Base-by-base conservation (phyloP, 1,140 invertebrate genomes). In the Ectropis grisescens region DNA sequence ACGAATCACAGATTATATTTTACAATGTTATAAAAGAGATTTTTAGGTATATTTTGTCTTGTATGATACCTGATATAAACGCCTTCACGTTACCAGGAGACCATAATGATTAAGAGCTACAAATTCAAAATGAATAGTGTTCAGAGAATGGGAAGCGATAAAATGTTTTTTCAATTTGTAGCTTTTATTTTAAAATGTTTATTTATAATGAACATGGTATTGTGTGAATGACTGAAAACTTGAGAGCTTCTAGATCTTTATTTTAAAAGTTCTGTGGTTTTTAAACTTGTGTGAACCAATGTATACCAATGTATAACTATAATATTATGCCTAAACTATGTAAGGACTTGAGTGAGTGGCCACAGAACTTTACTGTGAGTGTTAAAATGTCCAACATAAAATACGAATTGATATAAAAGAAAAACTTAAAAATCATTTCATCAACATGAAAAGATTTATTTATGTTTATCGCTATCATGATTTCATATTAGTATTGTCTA, bases 1-100 rank as follows among this genome's bases (percentile, higher is more conserved):
- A 81, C 76, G 76, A n/a, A 80, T 36, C 70, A 59, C 54, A 66
- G 74, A 76, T 70, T n/a, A 74, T 81, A 81, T 81, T 81, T 76
- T 81, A 81, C 71, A 70, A 64, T 81, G 72, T 81, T 81, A n/a
- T n/a, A n/a, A 49, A 56, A 72, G 58, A 76, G 67, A 76, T 74
- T 78, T 74, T 72, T 69, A 78, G 61, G 53, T 78, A 53, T 78
- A 76, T 76, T 66, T 75, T 74, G 59, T 70, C 64, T 66, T 40
- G 44, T 32, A 34, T 45, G 50, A 69, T 65, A 69, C 60, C 64
- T 66, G 59, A 70, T 67, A 50, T 57, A n/a, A n/a, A n/a, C 61
- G 71, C 68, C 71, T 75, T 75, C 58, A 61, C 36, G 48, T 65
- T 57, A 56, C 59, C 57, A 50, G 55, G 56, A 52, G 47, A 54